phyloP scores from a whole-genome alignment of 2,888 invertebrate genomes.

The Acleris literana region DNA sequence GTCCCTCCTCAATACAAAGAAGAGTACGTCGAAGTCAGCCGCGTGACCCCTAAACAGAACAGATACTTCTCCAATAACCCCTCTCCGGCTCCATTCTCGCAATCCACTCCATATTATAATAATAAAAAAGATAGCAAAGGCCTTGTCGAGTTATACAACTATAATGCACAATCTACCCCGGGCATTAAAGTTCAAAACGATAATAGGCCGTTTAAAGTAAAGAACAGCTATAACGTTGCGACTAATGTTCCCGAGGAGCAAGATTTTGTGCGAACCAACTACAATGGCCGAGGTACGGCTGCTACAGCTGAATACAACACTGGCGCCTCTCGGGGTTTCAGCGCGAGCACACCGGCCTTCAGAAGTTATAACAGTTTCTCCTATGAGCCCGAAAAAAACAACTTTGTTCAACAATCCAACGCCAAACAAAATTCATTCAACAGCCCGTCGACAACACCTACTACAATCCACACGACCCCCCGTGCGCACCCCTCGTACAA shows the following conservation, averaged over 20 bases:
- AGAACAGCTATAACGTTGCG: conserved; percentile 66
- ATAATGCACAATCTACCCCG: conserved; percentile 71
- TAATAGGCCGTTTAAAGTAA: conserved; percentile 65
- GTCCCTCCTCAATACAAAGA: conserved; percentile 72
- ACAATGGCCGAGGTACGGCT: conserved; percentile 48
- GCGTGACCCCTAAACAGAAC: conserved; percentile 70
- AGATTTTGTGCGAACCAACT: conserved; percentile 59
- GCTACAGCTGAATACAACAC: conserved; percentile 59
- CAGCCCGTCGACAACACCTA: conserved; percentile 60
- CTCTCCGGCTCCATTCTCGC: conserved; percentile 59
- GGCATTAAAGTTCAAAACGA: conserved; percentile 61
- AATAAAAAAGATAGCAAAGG: conserved; percentile 64
- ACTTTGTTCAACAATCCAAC: conserved; percentile 57
- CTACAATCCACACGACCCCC: conserved; percentile 61
- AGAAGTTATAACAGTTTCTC: conserved; percentile 73
- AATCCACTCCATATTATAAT: conserved; percentile 51
- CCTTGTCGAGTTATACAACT: conserved; percentile 73
- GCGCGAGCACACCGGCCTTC: conserved; percentile 62
- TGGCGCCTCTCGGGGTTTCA: conserved; percentile 50
- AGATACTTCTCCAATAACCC: conserved; percentile 59
- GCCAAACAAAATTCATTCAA: conserved; percentile 65
- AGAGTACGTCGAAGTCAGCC: conserved; percentile 77
- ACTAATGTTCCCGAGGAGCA: conserved; percentile 58
- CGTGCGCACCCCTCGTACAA: conserved; percentile 59
- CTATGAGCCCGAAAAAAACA: conserved; percentile 72